Conservation (phyloP, 1,140 invertebrate genomes). For the Drosophila tropicalis region DNA sequence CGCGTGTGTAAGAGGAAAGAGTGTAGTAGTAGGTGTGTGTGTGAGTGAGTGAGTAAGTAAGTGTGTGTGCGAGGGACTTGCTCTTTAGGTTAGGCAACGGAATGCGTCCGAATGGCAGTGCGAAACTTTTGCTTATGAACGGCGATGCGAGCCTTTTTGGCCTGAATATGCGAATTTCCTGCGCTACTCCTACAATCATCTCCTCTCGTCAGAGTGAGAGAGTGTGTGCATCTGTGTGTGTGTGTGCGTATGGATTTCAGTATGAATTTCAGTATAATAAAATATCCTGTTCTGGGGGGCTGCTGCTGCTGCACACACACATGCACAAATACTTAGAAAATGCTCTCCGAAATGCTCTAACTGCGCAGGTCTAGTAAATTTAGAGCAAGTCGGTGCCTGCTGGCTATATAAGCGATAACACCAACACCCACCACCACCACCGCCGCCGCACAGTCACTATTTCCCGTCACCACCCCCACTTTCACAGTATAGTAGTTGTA, state of each 20-base stretch:
- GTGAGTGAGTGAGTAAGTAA: conserved; percentile 15
- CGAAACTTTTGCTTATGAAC: conserved; percentile 77
- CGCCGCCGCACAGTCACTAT: conserved; percentile 25
- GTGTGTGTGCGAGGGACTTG: conserved; percentile 40
- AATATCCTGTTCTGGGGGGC: conserved; percentile 73
- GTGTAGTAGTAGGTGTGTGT: conserved; percentile 34
- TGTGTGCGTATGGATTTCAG: conserved; percentile 36
- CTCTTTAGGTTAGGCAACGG: conserved; percentile 51
- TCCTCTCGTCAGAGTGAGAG: not conserved
- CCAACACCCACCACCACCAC: conserved; percentile 46
- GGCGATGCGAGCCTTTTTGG: conserved; percentile 41
- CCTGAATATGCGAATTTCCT: conserved; percentile 72
- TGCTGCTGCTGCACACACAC: conserved; percentile 20
- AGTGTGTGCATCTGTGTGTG: conserved; percentile 13
- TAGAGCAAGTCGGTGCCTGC: conserved; percentile 70
- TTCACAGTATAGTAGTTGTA: not conserved
- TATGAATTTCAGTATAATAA: conserved; percentile 82
- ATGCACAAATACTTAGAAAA: conserved; percentile 1
- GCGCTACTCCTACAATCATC: conserved; percentile 31
- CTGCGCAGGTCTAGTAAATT: conserved; percentile 65
- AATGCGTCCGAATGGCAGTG: conserved; percentile 79
- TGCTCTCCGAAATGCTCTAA: conserved; percentile 13
- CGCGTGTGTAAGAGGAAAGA: conserved; percentile 57
- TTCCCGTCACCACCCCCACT: not conserved
- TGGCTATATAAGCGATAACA: conserved; percentile 67